Percentiles rank a stretch among this genome's conserved stretches.
Conservation (phyloP, 1,140 invertebrate species). For the Mesaphorura yosii region DNA sequence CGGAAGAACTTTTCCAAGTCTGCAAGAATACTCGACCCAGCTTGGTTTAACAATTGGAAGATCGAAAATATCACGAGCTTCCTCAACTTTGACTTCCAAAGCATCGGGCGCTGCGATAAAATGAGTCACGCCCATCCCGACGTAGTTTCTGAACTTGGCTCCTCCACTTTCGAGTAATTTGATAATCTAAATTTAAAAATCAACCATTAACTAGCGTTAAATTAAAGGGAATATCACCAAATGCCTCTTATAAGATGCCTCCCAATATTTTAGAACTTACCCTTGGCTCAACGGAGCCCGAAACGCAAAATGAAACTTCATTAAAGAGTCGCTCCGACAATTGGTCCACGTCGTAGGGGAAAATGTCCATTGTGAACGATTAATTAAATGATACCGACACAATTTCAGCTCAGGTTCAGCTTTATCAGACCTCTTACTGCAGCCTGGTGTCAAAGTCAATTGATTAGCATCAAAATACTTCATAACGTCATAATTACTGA, state of each 20-base stretch:
- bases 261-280: not conserved
- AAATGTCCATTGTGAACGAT: too few relatives aligned
- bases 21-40: conserved; percentile 65
- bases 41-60: conserved; percentile 63
- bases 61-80: conserved; percentile 81
- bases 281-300: not conserved
- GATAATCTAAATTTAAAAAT: conserved; percentile 55
- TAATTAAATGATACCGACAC: too few relatives aligned
- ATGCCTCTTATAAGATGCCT: too few relatives aligned
- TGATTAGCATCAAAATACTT: too few relatives aligned
- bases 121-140: conserved; percentile 78
- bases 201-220: conserved; percentile 7
- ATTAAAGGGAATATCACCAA: too few relatives aligned
- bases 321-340: too few relatives aligned
- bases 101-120: conserved; percentile 69
- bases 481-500: too few relatives aligned
- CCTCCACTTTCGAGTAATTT: conserved; percentile 64
- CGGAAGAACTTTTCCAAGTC: conserved; percentile 53
- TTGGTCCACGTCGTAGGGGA: too few relatives aligned
- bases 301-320: not conserved
- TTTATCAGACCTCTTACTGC: too few relatives aligned
- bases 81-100: conserved; percentile 62
- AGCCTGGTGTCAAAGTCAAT: too few relatives aligned
- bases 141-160: conserved; percentile 68
- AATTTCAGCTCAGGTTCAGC: too few relatives aligned